Base-by-base conservation (phyloP, 2,113 vertebrate genomes). In the Tonatia bakeri region DNA sequence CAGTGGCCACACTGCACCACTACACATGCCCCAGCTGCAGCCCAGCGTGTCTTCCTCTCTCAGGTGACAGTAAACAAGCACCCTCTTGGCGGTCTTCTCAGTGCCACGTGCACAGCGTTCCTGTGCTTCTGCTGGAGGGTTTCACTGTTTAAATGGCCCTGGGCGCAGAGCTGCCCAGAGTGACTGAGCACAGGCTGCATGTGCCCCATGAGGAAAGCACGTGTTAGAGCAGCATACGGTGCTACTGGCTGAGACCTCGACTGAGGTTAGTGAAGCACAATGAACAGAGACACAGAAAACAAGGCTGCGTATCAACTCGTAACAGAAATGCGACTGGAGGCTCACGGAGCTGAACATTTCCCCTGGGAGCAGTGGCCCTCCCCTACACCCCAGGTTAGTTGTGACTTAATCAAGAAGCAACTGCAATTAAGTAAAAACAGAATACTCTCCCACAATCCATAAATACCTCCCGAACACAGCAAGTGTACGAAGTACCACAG, bases 321-420 rank as follows among this genome's bases (percentile, higher is more conserved):
- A 38, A 86, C 12, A 24, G 61, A 87, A 59, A 59, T 17, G 14
- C 59, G 26, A 24, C 1, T 1, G 22, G 64, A 72, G 88, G 33
- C 13, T 20, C 11, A 1, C 0, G 47, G 11, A 47, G 61, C 61
- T 40, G 45, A 28, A 7, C 2, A 28, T 3, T 5, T 22, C 2
- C 45, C 43, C 16, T 14, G 50, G 54, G 6, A 72, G 24, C 28
- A 80, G 14, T 7, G 38, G 38, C 45, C 69, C n/a, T 76, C 47
- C 38, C 14, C 28, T 20, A 52, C 61, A 52, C 77, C n/a, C n/a
- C 20, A n/a, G 22, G 45, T 11, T 73, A 64, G 31, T 36, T 33
- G 11, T 70, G n/a, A 73, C 56, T 77, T 70, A 17, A 73, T 0
- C 47, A 26, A 91, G 56, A 64, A 50, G 50, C 43, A 45, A n/a